Evolutionary conservation across 2,888 invertebrate species (phyloP).

Genomic region (Agrochola lota): DNA sequence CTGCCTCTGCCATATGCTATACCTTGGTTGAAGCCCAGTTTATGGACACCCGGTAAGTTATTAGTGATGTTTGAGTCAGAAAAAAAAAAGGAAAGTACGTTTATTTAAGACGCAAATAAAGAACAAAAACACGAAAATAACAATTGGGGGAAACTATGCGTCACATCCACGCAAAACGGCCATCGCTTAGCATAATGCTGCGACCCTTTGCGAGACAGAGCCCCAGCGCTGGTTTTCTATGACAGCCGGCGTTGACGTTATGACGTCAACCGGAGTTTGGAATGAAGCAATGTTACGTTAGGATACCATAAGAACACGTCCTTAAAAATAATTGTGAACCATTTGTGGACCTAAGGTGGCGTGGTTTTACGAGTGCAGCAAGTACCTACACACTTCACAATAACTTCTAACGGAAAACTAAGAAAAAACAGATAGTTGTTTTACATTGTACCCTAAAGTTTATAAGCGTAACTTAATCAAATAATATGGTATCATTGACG

Average conservation of each 20-base stretch:
- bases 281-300: not conserved
- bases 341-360: not conserved
- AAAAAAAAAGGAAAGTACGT: too few relatives aligned
- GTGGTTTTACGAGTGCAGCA: too few relatives aligned
- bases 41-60: constrained; percentile 85
- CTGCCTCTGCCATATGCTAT: constrained; percentile 92
- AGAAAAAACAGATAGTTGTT: not conserved
- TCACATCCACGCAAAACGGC: too few relatives aligned
- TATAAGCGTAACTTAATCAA: not conserved
- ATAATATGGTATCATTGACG: not conserved
- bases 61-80: not conserved
- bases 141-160: too few relatives aligned
- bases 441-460: not conserved
- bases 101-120: too few relatives aligned
- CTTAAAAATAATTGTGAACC: not conserved
- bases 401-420: too few relatives aligned
- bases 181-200: too few relatives aligned
- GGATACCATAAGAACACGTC: not conserved
- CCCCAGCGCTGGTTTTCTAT: too few relatives aligned
- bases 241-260: too few relatives aligned
- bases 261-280: not conserved
- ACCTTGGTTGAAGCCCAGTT: constrained; percentile 92
- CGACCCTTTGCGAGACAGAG: too few relatives aligned
- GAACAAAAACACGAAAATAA: too few relatives aligned
- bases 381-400: too few relatives aligned